Evolutionary conservation across 2,113 vertebrate genomes (phyloP).

Genomic region (Gambusia affinis): DNA sequence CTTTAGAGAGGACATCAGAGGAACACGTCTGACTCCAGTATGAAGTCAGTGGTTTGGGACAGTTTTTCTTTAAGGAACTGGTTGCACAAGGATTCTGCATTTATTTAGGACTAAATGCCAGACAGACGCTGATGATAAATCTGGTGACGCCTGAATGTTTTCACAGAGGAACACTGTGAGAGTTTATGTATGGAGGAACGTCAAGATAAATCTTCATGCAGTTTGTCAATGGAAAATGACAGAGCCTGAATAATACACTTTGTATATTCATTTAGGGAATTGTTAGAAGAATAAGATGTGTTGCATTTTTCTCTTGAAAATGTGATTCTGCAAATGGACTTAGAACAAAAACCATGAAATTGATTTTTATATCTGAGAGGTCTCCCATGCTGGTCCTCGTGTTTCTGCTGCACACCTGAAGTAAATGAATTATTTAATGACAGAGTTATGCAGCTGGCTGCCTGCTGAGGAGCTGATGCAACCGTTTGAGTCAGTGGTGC

Average conservation of each 20-base stretch:
- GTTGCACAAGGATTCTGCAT: conserved; percentile 12
- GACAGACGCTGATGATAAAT: conserved; percentile 36
- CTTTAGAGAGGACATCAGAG: conserved; percentile 73
- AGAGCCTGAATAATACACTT: conserved; percentile 45
- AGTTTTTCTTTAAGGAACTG: conserved; percentile 27
- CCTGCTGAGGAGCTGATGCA: no score
- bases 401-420: no score
- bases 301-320: conserved; percentile 7
- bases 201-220: conserved; percentile 36
- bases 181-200: conserved; percentile 22
- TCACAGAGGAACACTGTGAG: conserved; percentile 4
- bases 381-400: no score
- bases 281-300: conserved; percentile 19
- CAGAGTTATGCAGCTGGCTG: no score
- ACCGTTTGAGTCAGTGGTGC: no score
- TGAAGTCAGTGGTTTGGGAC: conserved; percentile 42
- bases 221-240: conserved; percentile 63
- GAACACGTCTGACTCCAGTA: conserved; percentile 61
- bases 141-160: not conserved
- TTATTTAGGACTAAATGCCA: conserved; percentile 45
- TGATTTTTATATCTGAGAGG: conserved; percentile 5
- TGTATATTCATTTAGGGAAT: conserved; percentile 25
- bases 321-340: conserved; percentile 28
- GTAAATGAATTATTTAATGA: no score
- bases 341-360: conserved; percentile 1